Evolutionary conservation across 2,888 invertebrate genomes (phyloP), one percentile per base, ranked within the genome.

Genomic region (Megastigmus dorsalis): DNA sequence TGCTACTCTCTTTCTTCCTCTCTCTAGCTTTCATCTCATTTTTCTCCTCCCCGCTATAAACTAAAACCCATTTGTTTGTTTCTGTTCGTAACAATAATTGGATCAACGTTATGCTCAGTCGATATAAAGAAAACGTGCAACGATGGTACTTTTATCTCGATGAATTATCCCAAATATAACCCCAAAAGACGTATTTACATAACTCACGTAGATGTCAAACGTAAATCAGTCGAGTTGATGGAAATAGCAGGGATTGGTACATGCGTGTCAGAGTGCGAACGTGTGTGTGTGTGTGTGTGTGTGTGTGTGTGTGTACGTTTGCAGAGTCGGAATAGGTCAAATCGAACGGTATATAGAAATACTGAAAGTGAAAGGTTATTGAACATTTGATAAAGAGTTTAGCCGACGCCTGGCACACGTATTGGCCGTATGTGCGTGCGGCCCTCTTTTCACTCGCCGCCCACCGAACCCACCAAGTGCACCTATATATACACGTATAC

Each of bases 341-440:
- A 69, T 68, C n/a, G 41, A 60, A 68, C 48, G 54, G 36, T 45
- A 68, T n/a, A n/a, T 57, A 3, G 45, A 45, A n/a, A 28, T 18
- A 28, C 33, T 62, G 69, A 69, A 62, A 62, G 52, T 54, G 60
- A 62, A 62, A 69, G 43, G 54, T 54, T 62, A 62, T 54, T 62
- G 52, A 69, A 41, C 60, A 60, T 69, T 60, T 69, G 52, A 60
- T 52, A 60, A 69, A 69, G 52, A 52, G 52, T 60, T 69, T 59
- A 50, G 28, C 9, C 28, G 28, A 18, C n/a, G 45, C 60, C 26
- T 57, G 26, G n/a, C 43, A 41, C 30, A 38, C 45, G 23, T 30
- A 18, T 10, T n/a, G n/a, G n/a, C n/a, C n/a, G 38, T 20, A 57
- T 26, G 7, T 13, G 26, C 20, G 7, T 28, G 15, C 10, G n/a